phyloP scores from a whole-genome alignment of 2,888 invertebrate species.

The Eucera pruinosa region DNA sequence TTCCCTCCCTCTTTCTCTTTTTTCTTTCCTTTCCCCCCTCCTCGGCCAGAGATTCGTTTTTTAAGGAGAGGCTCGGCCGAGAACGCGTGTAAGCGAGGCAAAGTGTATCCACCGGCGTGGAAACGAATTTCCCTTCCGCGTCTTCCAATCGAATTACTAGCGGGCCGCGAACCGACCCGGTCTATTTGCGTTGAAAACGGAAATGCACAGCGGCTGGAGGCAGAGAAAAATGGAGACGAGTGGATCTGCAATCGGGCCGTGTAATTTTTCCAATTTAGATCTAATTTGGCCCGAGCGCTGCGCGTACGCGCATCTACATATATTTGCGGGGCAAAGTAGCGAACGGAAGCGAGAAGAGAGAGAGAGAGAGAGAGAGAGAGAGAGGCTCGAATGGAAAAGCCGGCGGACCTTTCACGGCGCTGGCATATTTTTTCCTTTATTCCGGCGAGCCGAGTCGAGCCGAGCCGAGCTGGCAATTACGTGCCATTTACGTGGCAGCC shows the following conservation, averaged over 20 bases:
- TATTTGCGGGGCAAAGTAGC: conserved; percentile 13
- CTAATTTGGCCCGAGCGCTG: conserved; percentile 41
- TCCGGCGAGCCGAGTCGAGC: conserved; percentile 30
- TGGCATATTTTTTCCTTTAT: conserved; percentile 39
- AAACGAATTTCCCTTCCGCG: conserved; percentile 16
- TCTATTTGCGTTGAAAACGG: conserved; percentile 7
- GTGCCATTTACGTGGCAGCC: conserved; percentile 57
- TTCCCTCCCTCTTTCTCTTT: too few relatives aligned
- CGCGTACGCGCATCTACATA: neutral
- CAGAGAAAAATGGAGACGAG: conserved; percentile 47
- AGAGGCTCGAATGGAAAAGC: conserved; percentile 9
- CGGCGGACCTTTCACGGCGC: conserved; percentile 30
- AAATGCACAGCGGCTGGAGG: neutral
- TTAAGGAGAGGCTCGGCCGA: too few relatives aligned
- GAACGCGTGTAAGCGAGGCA: neutral
- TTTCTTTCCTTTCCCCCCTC: too few relatives aligned
- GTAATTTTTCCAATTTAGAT: conserved; percentile 66
- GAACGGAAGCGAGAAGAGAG: conserved; percentile 18
- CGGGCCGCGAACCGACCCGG: conserved; percentile 30
- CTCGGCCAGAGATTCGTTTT: too few relatives aligned
- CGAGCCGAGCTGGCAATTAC: conserved; percentile 54
- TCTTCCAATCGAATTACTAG: conserved; percentile 34
- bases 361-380: too few relatives aligned
- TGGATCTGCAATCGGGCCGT: conserved; percentile 50
- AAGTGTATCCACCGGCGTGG: neutral